These are phyloP conservation scores for Philereme transversata DNA, from an alignment of 2,888 invertebrate species.

Conservation along the genomic window DNA sequence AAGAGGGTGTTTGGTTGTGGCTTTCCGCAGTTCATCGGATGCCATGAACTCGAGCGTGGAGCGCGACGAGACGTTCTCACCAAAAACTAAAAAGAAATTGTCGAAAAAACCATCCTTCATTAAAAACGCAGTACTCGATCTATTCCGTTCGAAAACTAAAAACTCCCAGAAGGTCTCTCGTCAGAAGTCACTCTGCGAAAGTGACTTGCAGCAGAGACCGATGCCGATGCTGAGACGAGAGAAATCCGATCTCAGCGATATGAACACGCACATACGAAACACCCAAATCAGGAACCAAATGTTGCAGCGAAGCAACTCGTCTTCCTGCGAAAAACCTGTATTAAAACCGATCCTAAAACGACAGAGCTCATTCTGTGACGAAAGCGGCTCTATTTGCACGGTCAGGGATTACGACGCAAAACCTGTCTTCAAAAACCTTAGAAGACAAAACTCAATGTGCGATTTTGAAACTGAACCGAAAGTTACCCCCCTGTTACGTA, in stretches of 20 bases:
- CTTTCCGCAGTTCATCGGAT: constrained; percentile 82
- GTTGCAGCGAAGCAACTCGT: constrained; percentile 79
- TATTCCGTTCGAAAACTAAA: constrained; percentile 82
- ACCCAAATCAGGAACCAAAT: constrained; percentile 75
- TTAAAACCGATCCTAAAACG: constrained; percentile 78
- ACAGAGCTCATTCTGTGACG: constrained; percentile 80
- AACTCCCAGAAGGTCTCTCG: constrained; percentile 77
- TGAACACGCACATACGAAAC: constrained; percentile 74
- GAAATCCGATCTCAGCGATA: constrained; percentile 75
- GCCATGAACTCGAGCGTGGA: constrained; percentile 80
- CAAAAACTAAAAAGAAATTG: constrained; percentile 84
- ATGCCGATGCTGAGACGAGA: constrained; percentile 74
- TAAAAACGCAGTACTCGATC: constrained; percentile 80
- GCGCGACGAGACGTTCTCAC: constrained; percentile 80
- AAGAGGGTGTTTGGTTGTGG: constrained; percentile 82
- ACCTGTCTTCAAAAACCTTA: constrained; percentile 66
- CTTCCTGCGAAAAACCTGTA: constrained; percentile 77
- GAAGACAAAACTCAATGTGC: constrained; percentile 80
- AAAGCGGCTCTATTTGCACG: constrained; percentile 74
- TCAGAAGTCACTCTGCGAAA: constrained; percentile 79
- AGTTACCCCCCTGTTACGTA: constrained; percentile 79
- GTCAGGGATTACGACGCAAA: constrained; percentile 77
- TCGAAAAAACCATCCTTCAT: constrained; percentile 83
- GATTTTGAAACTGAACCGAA: constrained; percentile 83
- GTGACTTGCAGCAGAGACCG: constrained; percentile 74